Conservation (phyloP, 1,140 invertebrate species). For the Hycleus cichorii region DNA sequence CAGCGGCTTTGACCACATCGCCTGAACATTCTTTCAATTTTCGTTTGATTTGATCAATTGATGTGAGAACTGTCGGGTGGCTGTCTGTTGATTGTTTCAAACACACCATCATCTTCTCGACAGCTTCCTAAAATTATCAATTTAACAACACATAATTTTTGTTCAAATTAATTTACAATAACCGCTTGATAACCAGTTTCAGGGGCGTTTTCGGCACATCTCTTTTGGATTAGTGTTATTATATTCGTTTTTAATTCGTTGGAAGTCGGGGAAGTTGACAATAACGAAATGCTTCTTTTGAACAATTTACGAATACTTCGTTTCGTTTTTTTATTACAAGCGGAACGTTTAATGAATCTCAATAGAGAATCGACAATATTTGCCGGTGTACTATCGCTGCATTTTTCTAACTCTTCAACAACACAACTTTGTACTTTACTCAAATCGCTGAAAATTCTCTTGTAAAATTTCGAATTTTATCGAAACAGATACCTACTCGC, state of each 20-base stretch:
- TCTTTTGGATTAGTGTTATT: neutral
- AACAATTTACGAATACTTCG: neutral
- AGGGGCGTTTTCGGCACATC: neutral
- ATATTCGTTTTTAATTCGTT: neutral
- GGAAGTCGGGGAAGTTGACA: neutral
- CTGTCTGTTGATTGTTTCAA: neutral
- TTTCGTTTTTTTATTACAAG: slow-evolving; percentile 4
- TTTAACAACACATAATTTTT: neutral
- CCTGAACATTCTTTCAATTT: slow-evolving; percentile 1
- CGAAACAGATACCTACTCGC: slow-evolving; percentile 26
- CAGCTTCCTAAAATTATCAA: neutral
- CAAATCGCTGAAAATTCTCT: slow-evolving; percentile 47
- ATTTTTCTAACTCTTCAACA: slow-evolving; percentile 57
- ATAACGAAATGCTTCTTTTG: neutral
- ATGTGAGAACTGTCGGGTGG: neutral
- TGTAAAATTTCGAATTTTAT: neutral
- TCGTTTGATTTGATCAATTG: neutral
- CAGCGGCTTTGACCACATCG: slow-evolving; percentile 3
- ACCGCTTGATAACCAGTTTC: neutral
- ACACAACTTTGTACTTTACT: slow-evolving; percentile 56
- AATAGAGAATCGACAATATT: slow-evolving; percentile 72
- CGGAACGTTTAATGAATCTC: slow-evolving; percentile 44
- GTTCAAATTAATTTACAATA: neutral
- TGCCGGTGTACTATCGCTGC: slow-evolving; percentile 64
- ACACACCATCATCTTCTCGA: neutral